Conservation (phyloP, 2,797 vertebrate species). For the Aulostomus chinensis region DNA sequence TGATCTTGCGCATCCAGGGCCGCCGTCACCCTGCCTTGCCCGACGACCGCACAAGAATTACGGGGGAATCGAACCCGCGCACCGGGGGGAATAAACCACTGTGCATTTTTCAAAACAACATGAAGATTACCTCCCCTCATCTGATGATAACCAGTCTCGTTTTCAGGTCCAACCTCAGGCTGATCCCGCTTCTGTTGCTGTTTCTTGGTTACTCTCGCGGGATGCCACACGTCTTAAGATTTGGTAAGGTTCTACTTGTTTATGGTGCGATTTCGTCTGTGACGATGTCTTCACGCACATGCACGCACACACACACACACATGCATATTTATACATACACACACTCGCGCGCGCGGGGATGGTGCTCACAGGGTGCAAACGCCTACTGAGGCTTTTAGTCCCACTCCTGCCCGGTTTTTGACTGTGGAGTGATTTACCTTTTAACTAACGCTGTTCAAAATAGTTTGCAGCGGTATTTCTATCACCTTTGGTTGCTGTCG, state of each 20-base stretch:
- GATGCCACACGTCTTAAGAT: slow-evolving; percentile 98
- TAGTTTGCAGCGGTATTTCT: too few relatives aligned
- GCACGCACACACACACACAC: too few relatives aligned
- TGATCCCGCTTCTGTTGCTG: slow-evolving; percentile 89
- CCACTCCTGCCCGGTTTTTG: too few relatives aligned
- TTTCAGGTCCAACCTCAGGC: slow-evolving; percentile 89
- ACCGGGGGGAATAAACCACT: slow-evolving; percentile 73
- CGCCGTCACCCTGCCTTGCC: slow-evolving; percentile 82
- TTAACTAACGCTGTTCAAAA: too few relatives aligned
- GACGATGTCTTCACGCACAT: too few relatives aligned
- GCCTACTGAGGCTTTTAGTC: too few relatives aligned
- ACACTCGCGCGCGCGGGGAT: too few relatives aligned
- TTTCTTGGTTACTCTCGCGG: slow-evolving; percentile 94
- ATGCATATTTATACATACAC: too few relatives aligned
- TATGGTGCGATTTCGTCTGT: too few relatives aligned
- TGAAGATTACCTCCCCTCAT: slow-evolving; percentile 91
- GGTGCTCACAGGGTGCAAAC: too few relatives aligned
- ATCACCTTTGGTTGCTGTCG: too few relatives aligned
- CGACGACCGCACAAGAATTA: slow-evolving; percentile 81
- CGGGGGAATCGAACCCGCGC: slow-evolving; percentile 81
- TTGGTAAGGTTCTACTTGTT: slow-evolving; percentile 85
- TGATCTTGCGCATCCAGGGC: slow-evolving; percentile 88
- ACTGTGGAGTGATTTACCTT: too few relatives aligned
- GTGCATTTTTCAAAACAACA: slow-evolving; percentile 87
- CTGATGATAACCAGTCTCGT: slow-evolving; percentile 89